Percentiles rank a stretch among this genome's conserved stretches.
phyloP scores from a whole-genome alignment of 2,113 vertebrate species.

The Anguilla japonica region DNA sequence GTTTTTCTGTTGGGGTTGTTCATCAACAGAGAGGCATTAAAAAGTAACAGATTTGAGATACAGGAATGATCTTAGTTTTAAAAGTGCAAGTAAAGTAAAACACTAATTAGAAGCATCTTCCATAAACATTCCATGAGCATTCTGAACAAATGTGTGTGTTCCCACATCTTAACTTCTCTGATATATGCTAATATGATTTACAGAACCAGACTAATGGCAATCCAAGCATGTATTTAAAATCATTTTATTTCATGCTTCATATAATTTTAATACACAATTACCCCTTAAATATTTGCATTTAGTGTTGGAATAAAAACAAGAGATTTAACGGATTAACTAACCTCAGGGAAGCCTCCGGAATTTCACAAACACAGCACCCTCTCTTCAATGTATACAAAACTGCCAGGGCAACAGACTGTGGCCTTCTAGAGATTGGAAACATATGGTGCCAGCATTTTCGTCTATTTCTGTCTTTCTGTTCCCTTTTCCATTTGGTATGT shows the following conservation, averaged over 20 bases:
- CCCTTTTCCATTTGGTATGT: constrained; percentile 1
- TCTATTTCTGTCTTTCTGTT: neutral
- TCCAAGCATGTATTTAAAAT: neutral
- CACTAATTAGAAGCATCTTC: neutral
- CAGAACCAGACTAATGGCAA: neutral
- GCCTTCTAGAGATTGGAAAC: neutral
- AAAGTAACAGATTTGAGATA: too few relatives aligned
- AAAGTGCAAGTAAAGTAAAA: neutral
- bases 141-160: neutral
- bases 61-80: neutral
- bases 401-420: neutral
- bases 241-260: neutral
- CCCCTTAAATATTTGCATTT: neutral
- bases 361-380: constrained; percentile 9
- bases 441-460: neutral
- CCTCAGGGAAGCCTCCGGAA: constrained; percentile 4
- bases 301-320: neutral
- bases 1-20: neutral
- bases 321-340: neutral
- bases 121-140: neutral
- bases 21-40: neutral
- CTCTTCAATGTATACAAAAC: neutral
- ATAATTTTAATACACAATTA: neutral
- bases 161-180: neutral
- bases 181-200: neutral